Evolutionary conservation across 2,113 vertebrate genomes (phyloP).

Genomic region (Castor canadensis): DNA sequence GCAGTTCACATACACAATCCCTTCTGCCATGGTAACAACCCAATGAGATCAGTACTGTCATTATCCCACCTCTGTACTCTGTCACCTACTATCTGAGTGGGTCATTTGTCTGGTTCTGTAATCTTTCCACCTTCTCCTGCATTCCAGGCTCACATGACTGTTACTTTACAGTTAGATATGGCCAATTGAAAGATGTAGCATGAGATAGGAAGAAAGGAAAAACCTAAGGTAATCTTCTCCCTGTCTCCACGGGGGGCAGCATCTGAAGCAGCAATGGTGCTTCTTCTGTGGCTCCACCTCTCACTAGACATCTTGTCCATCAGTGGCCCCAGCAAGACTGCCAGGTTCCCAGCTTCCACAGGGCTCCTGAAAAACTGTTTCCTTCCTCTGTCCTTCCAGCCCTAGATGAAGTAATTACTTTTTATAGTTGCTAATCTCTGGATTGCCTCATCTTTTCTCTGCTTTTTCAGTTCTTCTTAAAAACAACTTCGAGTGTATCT

Average conservation of each 20-base stretch:
- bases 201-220: neutral
- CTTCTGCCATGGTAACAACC: neutral
- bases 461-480: neutral
- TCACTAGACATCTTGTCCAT: neutral
- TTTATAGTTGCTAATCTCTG: neutral
- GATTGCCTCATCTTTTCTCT: neutral
- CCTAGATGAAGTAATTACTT: neutral
- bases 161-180: neutral
- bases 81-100: too few species aligned
- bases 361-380: neutral
- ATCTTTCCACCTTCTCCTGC: neutral
- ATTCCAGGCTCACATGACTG: neutral
- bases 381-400: neutral
- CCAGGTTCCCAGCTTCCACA: neutral
- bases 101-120: neutral
- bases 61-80: neutral
- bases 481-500: neutral
- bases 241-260: neutral
- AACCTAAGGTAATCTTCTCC: neutral
- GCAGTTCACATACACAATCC: neutral
- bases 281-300: neutral
- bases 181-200: neutral
- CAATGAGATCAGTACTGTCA: accelerated
- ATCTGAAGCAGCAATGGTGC: neutral
- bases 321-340: neutral